Evolutionary conservation across 1,140 invertebrate species (phyloP).

Genomic region (Saxidomus purpurata): DNA sequence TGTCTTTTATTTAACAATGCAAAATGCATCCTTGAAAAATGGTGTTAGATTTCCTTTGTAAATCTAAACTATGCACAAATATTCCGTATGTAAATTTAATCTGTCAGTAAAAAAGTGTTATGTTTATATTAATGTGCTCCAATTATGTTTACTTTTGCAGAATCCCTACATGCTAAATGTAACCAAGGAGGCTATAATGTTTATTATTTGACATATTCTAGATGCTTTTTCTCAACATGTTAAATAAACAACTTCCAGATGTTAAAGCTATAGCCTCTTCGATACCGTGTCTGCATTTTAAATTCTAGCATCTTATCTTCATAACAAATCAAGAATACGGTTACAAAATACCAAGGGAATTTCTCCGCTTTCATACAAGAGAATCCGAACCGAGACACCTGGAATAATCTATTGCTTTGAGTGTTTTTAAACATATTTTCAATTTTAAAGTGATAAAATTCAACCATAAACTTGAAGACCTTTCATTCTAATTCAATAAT

Average conservation of each 20-base stretch:
- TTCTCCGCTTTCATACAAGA: not conserved
- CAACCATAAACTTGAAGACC: constrained; percentile 2
- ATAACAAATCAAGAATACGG: not conserved
- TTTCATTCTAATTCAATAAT: not conserved
- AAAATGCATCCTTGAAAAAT: too few relatives aligned
- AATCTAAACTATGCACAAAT: not conserved
- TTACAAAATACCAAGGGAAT: not conserved
- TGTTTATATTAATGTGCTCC: not conserved
- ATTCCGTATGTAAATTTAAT: not conserved
- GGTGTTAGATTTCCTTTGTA: not conserved
- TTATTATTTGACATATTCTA: constrained; percentile 29
- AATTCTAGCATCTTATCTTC: not conserved
- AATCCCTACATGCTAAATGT: not conserved
- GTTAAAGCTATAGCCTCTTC: not conserved
- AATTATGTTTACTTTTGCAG: constrained; percentile 10
- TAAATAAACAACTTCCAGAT: constrained; percentile 30
- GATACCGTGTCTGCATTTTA: not conserved
- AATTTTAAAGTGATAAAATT: constrained; percentile 15
- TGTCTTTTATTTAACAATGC: too few relatives aligned
- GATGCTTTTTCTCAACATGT: constrained; percentile 3
- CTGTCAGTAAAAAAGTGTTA: not conserved
- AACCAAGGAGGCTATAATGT: not conserved
- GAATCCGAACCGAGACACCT: not conserved
- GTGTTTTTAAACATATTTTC: constrained; percentile 32
- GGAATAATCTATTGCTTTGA: not conserved